phyloP scores from a whole-genome alignment of 2,888 invertebrate genomes.

The Cynaeus angustus region DNA sequence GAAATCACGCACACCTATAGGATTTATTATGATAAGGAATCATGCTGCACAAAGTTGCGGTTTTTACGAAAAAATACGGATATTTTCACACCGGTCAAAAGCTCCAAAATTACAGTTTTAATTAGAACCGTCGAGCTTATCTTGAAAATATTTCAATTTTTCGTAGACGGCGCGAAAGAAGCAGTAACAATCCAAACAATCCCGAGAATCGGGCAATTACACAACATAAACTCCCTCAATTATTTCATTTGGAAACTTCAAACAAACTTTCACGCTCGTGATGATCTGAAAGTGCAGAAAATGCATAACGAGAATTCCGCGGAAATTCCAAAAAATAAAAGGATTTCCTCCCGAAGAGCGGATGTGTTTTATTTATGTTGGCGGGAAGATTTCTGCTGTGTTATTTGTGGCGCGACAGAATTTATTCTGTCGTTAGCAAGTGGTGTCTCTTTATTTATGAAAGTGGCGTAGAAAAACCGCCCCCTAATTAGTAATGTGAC shows the following conservation, averaged over 20 bases:
- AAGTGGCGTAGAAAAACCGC: conserved; percentile 43
- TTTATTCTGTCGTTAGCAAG: conserved; percentile 29
- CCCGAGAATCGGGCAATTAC: conserved; percentile 41
- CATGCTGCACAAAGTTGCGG: conserved; percentile 29
- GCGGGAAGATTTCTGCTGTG: conserved; percentile 31
- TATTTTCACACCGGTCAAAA: conserved; percentile 27
- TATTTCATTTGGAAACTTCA: conserved; percentile 42
- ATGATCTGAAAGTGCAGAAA: conserved; percentile 30
- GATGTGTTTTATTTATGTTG: conserved; percentile 45
- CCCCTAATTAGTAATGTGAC: conserved; percentile 54
- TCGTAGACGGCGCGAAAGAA: conserved; percentile 25
- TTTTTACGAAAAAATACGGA: conserved; percentile 23
- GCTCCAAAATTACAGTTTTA: conserved; percentile 30
- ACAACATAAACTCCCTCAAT: conserved; percentile 42
- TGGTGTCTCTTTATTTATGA: conserved; percentile 23
- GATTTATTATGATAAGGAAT: conserved; percentile 40
- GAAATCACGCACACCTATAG: conserved; percentile 45
- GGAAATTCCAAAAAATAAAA: conserved; percentile 25
- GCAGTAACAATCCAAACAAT: conserved; percentile 45
- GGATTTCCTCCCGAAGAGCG: conserved; percentile 21
- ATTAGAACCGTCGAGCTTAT: conserved; percentile 32
- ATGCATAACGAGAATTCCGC: conserved; percentile 37
- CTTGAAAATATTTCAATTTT: conserved; percentile 20
- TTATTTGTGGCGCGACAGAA: conserved; percentile 28
- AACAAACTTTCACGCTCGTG: conserved; percentile 21